phyloP scores from a whole-genome alignment of 2,797 vertebrate genomes.

The Acanthiza pusilla region DNA sequence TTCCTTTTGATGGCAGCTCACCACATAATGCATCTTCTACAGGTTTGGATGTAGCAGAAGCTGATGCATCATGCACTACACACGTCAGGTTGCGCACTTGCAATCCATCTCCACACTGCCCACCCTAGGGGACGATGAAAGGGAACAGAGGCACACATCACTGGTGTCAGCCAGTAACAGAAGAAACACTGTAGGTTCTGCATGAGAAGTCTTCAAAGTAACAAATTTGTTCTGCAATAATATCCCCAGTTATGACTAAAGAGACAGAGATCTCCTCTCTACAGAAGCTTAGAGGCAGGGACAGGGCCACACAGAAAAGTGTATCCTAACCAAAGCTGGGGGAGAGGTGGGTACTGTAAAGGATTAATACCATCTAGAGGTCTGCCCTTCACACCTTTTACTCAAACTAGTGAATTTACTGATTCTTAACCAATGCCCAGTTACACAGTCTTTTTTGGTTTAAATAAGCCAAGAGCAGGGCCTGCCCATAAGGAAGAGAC shows the following conservation, averaged over 20 bases:
- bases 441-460: not conserved
- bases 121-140: conserved; percentile 73
- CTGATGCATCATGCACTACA: conserved; percentile 79
- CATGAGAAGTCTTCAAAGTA: not conserved
- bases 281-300: not conserved
- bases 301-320: not conserved
- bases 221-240: not conserved
- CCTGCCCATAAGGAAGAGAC: not conserved
- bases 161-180: not conserved
- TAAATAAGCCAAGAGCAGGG: not conserved
- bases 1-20: conserved; percentile 71
- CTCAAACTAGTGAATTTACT: not conserved
- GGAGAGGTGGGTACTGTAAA: not conserved
- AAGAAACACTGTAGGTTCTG: not conserved
- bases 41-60: conserved; percentile 53
- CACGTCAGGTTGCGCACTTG: conserved; percentile 84
- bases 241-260: not conserved
- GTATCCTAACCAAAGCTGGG: not conserved
- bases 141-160: not conserved
- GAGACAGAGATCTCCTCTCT: not conserved
- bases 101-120: conserved; percentile 91
- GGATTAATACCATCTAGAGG: not conserved
- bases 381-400: not conserved
- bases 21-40: conserved; percentile 80
- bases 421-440: not conserved